Conservation (phyloP, 1,140 invertebrate genomes). For the Cataglyphis hispanica region DNA sequence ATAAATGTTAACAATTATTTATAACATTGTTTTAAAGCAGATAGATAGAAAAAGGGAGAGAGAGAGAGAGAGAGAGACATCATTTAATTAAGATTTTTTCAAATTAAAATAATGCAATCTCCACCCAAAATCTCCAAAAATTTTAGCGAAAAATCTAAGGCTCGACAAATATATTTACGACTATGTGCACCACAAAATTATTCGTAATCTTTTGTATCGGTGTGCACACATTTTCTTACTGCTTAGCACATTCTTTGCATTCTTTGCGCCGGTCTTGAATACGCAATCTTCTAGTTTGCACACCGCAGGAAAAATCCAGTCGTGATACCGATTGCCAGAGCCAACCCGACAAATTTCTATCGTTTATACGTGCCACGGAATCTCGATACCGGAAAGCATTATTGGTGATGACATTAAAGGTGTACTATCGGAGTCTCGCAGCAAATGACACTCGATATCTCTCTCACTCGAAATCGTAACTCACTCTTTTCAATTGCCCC, state of each 20-base stretch:
- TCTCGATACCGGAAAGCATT: conserved; percentile 6
- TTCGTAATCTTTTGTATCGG: background rate
- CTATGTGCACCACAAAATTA: conserved; percentile 9
- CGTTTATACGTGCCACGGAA: background rate
- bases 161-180: background rate
- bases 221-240: background rate
- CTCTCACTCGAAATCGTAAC: background rate
- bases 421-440: background rate
- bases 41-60: background rate
- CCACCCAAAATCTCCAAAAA: background rate
- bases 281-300: background rate
- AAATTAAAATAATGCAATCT: background rate
- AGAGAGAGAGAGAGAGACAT: background rate
- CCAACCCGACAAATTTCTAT: conserved; percentile 20
- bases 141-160: background rate
- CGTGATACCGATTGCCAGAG: background rate
- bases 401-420: conserved; percentile 24
- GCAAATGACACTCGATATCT: conserved; percentile 25
- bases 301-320: background rate
- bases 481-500: conserved; percentile 26
- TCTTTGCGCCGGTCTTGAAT: background rate
- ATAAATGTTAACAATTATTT: background rate
- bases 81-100: background rate
- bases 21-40: background rate
- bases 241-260: background rate